phyloP scores from a whole-genome alignment of 1,140 invertebrate species.

The Micrasema longulum region DNA sequence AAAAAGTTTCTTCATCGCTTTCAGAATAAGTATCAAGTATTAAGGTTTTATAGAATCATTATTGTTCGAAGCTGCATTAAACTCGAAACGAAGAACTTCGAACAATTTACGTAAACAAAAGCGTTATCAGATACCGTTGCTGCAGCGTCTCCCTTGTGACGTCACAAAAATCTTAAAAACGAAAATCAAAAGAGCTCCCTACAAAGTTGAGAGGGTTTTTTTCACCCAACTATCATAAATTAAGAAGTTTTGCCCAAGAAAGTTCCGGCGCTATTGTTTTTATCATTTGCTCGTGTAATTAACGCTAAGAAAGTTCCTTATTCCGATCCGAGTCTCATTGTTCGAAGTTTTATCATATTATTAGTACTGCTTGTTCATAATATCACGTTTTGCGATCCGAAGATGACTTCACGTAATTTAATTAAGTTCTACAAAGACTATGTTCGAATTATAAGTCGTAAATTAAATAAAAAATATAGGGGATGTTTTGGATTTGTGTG shows the following conservation, averaged over 20 bases:
- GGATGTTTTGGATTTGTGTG: too few species aligned
- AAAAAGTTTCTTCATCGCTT: too few species aligned
- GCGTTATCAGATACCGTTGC: neutral
- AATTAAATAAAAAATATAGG: too few species aligned
- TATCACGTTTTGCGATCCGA: neutral
- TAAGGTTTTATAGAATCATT: too few species aligned
- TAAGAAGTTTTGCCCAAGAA: conserved; percentile 28
- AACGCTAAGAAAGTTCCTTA: conserved; percentile 22
- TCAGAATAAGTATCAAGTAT: too few species aligned
- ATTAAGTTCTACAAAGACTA: neutral
- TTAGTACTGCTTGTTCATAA: conserved; percentile 3
- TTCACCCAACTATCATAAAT: conserved; percentile 32
- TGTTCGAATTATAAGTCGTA: too few species aligned
- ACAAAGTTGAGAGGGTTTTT: conserved; percentile 22
- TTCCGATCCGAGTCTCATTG: conserved; percentile 24
- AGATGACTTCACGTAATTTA: neutral
- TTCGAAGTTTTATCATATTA: conserved; percentile 34
- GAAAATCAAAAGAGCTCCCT: neutral
- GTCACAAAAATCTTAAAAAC: neutral
- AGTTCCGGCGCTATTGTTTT: conserved; percentile 32
- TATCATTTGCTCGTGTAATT: conserved; percentile 32
- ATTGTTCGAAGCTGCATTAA: too few species aligned
- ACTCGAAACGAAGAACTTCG: too few species aligned
- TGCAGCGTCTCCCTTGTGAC: neutral
- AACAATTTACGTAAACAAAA: too few species aligned